Percentiles rank a stretch among this genome's conserved stretches.
Evolutionary conservation across 2,113 vertebrate genomes (phyloP).

Genomic region (Helogale parvula): DNA sequence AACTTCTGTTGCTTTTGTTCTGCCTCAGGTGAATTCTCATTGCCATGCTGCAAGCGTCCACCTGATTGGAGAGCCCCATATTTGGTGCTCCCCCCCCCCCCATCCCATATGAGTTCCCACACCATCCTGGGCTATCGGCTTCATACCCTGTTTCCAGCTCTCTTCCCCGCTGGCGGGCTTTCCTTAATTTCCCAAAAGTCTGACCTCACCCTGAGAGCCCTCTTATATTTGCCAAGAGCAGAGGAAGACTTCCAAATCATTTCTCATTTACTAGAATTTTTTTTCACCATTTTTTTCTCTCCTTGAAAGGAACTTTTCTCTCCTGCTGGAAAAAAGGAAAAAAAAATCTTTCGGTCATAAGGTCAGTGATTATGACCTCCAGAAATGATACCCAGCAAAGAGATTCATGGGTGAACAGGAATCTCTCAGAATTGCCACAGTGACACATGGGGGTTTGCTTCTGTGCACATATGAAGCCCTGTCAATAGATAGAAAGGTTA

Average conservation of each 20-base stretch:
- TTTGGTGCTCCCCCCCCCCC: background rate
- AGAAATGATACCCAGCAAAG: background rate
- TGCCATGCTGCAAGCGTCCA: background rate
- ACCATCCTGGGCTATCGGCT: background rate
- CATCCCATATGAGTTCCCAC: background rate
- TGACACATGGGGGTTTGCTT: background rate
- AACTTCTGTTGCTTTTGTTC: background rate
- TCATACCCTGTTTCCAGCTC: background rate
- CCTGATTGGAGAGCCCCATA: background rate
- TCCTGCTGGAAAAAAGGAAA: background rate
- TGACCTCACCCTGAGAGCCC: background rate
- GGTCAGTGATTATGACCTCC: background rate
- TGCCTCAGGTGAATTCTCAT: background rate
- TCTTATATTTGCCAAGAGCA: background rate
- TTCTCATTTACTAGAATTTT: slow-evolving; percentile 12
- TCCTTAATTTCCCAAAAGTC: background rate
- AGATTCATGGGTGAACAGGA: background rate
- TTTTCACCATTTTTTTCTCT: background rate
- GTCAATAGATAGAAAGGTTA: background rate
- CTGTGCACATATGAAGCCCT: background rate
- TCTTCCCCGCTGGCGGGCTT: background rate
- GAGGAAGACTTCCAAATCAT: background rate
- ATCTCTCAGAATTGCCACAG: background rate
- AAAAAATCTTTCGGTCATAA: background rate
- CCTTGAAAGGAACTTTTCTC: background rate